phyloP scores from a whole-genome alignment of 2,888 invertebrate species.

The Allolobophora icterica region DNA sequence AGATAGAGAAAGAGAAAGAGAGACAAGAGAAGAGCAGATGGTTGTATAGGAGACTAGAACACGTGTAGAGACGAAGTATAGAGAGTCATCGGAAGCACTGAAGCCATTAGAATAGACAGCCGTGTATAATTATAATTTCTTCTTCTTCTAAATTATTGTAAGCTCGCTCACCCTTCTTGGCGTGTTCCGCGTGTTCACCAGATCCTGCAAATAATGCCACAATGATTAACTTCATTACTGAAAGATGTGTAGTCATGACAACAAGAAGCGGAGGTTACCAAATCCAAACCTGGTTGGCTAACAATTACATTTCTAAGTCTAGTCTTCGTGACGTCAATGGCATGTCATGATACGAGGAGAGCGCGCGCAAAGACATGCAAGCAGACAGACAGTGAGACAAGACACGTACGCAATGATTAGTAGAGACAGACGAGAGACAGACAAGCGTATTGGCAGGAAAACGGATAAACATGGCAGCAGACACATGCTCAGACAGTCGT shows the following conservation, averaged over 20 bases:
- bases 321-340: background rate
- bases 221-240: background rate
- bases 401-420: background rate
- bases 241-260: background rate
- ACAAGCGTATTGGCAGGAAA: background rate
- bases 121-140: background rate
- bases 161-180: background rate
- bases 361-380: background rate
- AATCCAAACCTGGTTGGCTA: background rate
- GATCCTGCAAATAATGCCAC: background rate
- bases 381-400: background rate
- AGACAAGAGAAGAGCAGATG: background rate
- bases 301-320: background rate
- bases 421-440: background rate
- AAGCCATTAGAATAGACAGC: background rate
- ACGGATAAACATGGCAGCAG: background rate
- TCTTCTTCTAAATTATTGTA: background rate
- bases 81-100: background rate
- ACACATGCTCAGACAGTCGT: too few species aligned
- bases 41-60: too few species aligned
- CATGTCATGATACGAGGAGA: background rate
- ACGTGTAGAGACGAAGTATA: too few species aligned
- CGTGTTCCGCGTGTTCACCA: background rate
- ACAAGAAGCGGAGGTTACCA: background rate
- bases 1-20: slow-evolving; percentile 7